A percentile compares a stretch with the other conserved stretches of the same genome.
phyloP scores from a whole-genome alignment of 2,113 vertebrate species.

The Amphiprion percula region DNA sequence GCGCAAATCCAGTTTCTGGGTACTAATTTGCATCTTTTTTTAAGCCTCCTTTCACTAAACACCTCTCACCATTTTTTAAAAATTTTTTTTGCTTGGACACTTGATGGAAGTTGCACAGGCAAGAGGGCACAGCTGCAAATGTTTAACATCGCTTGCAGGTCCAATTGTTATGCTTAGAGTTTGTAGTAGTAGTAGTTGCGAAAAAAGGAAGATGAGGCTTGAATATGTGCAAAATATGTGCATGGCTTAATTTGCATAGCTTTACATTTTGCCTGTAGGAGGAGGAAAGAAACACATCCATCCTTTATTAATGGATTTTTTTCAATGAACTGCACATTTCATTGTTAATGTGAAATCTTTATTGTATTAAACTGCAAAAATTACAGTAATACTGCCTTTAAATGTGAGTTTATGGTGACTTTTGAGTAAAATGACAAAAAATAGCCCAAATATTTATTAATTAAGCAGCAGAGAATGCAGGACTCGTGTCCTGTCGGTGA shows the following conservation, averaged over 20 bases:
- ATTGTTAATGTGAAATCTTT: background rate
- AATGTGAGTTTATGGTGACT: background rate
- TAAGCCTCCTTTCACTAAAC: constrained; percentile 45
- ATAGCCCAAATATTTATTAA: background rate
- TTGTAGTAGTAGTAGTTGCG: constrained; percentile 52
- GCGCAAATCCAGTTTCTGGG: constrained; percentile 65
- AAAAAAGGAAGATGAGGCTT: constrained; percentile 36
- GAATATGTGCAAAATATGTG: constrained; percentile 34
- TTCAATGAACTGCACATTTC: background rate
- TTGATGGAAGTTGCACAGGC: constrained; percentile 35
- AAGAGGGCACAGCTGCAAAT: constrained; percentile 66
- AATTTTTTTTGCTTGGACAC: constrained; percentile 24
- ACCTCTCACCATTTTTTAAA: constrained; percentile 36
- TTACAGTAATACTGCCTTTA: background rate
- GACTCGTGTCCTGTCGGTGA: background rate
- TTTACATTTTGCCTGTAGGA: constrained; percentile 34
- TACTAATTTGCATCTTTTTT: constrained; percentile 65
- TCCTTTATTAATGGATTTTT: constrained; percentile 37
- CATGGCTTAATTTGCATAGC: constrained; percentile 55
- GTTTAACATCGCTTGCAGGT: constrained; percentile 69
- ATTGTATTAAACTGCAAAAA: constrained; percentile 3
- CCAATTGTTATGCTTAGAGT: constrained; percentile 54
- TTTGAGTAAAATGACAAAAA: background rate
- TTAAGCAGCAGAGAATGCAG: background rate
- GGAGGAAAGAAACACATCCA: constrained; percentile 21